These are phyloP conservation scores for Heteropelma amictum DNA, from an alignment of 2,888 invertebrate genomes.

Conservation along the genomic window DNA sequence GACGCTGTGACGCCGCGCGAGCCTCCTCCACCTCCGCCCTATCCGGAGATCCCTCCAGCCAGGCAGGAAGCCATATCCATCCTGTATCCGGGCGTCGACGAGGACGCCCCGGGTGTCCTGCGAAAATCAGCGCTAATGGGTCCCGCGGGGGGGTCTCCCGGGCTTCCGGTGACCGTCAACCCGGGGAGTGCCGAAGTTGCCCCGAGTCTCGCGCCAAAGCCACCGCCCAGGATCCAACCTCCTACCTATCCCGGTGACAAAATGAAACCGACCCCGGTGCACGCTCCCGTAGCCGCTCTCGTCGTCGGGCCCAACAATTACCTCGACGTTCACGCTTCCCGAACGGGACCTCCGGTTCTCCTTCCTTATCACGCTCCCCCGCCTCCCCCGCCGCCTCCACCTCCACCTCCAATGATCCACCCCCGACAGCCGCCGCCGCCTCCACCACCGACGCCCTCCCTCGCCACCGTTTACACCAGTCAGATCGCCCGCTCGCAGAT, in stretches of 20 bases:
- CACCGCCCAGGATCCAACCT: slow-evolving; percentile 78
- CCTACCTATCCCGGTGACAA: slow-evolving; percentile 78
- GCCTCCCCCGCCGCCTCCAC: slow-evolving; percentile 79
- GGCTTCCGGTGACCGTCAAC: neutral
- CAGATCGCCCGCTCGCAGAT: slow-evolving; percentile 87
- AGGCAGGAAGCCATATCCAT: slow-evolving; percentile 65
- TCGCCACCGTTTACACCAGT: slow-evolving; percentile 86
- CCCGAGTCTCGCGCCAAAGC: slow-evolving; percentile 82
- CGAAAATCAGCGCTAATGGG: slow-evolving; percentile 6
- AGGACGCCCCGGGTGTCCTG: slow-evolving; percentile 24
- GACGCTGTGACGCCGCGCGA: slow-evolving; percentile 80
- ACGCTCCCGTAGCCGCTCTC: slow-evolving; percentile 80
- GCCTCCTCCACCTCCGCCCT: slow-evolving; percentile 83
- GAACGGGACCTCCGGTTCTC: slow-evolving; percentile 78
- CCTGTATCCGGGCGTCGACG: slow-evolving; percentile 59
- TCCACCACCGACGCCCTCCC: slow-evolving; percentile 78
- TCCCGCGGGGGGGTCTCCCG: no score
- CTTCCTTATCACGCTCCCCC: slow-evolving; percentile 81
- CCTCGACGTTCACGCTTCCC: slow-evolving; percentile 82
- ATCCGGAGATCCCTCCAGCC: slow-evolving; percentile 73
- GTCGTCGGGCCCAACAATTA: slow-evolving; percentile 83
- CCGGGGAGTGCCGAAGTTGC: slow-evolving; percentile 63
- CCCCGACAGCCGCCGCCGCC: slow-evolving; percentile 79
- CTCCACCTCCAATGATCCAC: slow-evolving; percentile 56
- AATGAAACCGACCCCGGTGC: slow-evolving; percentile 77